phyloP scores from a whole-genome alignment of 2,888 invertebrate species.

The Pammene fasciana region DNA sequence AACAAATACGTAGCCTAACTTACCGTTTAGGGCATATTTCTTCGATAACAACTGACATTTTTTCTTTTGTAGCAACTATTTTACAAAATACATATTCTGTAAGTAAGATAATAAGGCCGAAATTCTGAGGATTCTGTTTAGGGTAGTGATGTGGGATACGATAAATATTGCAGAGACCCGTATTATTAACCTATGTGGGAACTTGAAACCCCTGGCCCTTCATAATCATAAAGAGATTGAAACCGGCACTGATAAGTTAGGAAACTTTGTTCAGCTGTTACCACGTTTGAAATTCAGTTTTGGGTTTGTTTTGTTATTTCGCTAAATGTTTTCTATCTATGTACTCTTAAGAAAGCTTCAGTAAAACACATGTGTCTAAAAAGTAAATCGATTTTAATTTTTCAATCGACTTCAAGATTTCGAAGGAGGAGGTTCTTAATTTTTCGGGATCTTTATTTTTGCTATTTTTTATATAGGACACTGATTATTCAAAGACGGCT shows the following conservation, averaged over 20 bases:
- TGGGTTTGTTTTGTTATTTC: background rate
- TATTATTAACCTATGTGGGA: slow-evolving; percentile 33
- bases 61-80: too few species aligned
- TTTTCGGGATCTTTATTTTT: too few species aligned
- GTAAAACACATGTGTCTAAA: too few species aligned
- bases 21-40: too few species aligned
- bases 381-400: too few species aligned
- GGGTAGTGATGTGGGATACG: slow-evolving; percentile 17
- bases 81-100: background rate
- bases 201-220: slow-evolving; percentile 32
- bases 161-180: slow-evolving; percentile 18
- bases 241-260: slow-evolving; percentile 26
- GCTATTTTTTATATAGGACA: too few species aligned
- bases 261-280: slow-evolving; percentile 15
- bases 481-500: too few species aligned
- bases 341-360: background rate
- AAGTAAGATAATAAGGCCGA: background rate
- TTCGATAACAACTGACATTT: too few species aligned
- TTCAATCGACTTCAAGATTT: too few species aligned
- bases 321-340: background rate
- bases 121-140: slow-evolving; percentile 12
- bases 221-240: slow-evolving; percentile 36
- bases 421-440: too few species aligned
- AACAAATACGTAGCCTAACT: background rate
- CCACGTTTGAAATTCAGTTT: slow-evolving; percentile 11